Evolutionary conservation across 2,113 vertebrate genomes (phyloP), one percentile per base, ranked within the genome.

Genomic region (Cyphomyrus discorhynchus): DNA sequence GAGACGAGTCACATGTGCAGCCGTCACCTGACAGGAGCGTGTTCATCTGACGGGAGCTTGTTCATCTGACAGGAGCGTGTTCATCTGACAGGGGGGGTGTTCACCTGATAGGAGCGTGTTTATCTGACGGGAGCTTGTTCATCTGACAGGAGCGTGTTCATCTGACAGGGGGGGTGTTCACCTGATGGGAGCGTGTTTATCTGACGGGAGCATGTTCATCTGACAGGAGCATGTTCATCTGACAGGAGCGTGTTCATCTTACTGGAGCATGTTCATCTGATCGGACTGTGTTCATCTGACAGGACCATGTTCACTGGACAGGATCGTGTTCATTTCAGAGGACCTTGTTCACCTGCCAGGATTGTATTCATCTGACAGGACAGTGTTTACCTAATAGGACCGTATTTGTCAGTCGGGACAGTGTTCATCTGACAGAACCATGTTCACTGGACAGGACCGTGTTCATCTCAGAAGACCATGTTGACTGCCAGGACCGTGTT

Each of bases 171-270:
- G 19, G 4, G 0, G 1, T 21, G 17, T 21, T 6, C 17, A 56
- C 0, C 17, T 56, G 19, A 56, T 1, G 0, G 17, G 17, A 21
- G 19, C 1, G 0, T 56, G 52, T 56, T 6, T 0, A 21, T 1
- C 17, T 53, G 5, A 53, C 1, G 0, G 17, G 17, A 6, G 17
- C 0, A 0, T 56, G 52, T 56, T 6, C 5, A 21, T 0, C 19
- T 53, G 0, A 53, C 2, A 0, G 52, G 52, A 53, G 17, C 17
- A 0, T 53, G 52, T 56, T 21, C 19, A 21, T 0, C 1, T 21
- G 52, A 21, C 0, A 0, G 52, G 52, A 56, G 0, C 0, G 1
- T 56, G 52, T 56, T 0, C 52, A 21, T 3, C 19, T 56, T n/a
- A 35, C 31, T 1, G 52, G 52, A 53, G 15, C 17, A 0, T 53